Evolutionary conservation across 2,888 invertebrate genomes (phyloP), one percentile per base, ranked within the genome.

Genomic region (Heliconius ethilla): DNA sequence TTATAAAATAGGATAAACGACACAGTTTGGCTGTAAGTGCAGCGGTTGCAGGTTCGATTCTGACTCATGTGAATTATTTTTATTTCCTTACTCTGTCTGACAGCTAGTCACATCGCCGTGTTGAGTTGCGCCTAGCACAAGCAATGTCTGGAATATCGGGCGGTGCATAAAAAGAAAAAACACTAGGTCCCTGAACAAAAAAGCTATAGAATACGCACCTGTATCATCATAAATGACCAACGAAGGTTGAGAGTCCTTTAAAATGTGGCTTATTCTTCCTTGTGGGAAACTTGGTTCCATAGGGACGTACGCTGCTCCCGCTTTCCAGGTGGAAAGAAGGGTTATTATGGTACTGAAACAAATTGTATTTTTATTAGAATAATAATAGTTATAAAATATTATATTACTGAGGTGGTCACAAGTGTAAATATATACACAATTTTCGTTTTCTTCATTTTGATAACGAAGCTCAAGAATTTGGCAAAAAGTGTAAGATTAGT

Each of bases 261-360:
- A 87, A 76, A 98, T 98, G 85, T 98, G 97, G 29, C 96, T 95
- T 69, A 98, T 95, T 82, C 98, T 95, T 3, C 95, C 95, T 40
- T 95, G 95, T 0, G 98, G 98, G 84, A 96, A 96, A 76, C 95
- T 95, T 0, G 96, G 96, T 87, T 98, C 98, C 84, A 98, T 94
- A 0, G 98, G 98, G 75, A 98, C 92, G 90, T 98, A 98, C 0
- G 98, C 97, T 25, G 97, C 97, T 0, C 98, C 98, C 0, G 97
- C 95, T 91, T 98, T 98, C 96, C 97, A 96, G 75, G 97, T 96
- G 0, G 97, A 96, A 80, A 98, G 89, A 29, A 98, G 90, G 0
- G 96, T 91, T 51, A 95, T 93, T 13, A 98, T 95, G 11, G 94
- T 94, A 79, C 94, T 94, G 85, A 6, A 84, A 84, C 62, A 67